Percentiles rank a stretch among this genome's conserved stretches.
Conservation (phyloP, 2,888 invertebrate genomes). For the Bombylius discolor region DNA sequence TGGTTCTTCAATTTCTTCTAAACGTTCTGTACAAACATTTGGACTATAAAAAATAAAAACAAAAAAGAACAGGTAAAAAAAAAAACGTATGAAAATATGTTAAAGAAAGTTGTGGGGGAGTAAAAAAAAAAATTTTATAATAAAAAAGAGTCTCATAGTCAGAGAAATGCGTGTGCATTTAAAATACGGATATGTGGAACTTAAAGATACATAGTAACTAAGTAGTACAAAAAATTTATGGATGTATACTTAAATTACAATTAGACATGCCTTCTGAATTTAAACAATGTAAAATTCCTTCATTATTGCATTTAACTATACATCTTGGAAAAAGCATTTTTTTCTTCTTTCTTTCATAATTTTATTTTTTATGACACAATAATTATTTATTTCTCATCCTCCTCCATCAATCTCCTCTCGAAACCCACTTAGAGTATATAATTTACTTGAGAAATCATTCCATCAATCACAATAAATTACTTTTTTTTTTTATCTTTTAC, state of each 20-base stretch:
- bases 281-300: not conserved
- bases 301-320: no score
- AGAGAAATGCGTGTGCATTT: not conserved
- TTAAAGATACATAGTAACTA: no score
- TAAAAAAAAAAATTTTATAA: not conserved
- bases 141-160: not conserved
- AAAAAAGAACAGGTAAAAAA: not conserved
- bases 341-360: no score
- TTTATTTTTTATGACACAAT: no score
- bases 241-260: not conserved
- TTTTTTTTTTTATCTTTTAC: no score
- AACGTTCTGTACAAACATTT: conserved; percentile 50
- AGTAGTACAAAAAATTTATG: no score
- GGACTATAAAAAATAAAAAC: conserved; percentile 33
- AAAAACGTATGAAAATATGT: not conserved
- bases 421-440: no score
- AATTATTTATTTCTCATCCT: no score
- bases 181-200: no score
- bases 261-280: not conserved
- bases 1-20: conserved; percentile 30
- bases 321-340: not conserved
- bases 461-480: no score
- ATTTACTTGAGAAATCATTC: no score
- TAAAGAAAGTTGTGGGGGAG: not conserved
- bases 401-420: no score